Evolutionary conservation across 2,888 invertebrate genomes (phyloP), one percentile per base, ranked within the genome.

Genomic region (Drosophila yooni): DNA sequence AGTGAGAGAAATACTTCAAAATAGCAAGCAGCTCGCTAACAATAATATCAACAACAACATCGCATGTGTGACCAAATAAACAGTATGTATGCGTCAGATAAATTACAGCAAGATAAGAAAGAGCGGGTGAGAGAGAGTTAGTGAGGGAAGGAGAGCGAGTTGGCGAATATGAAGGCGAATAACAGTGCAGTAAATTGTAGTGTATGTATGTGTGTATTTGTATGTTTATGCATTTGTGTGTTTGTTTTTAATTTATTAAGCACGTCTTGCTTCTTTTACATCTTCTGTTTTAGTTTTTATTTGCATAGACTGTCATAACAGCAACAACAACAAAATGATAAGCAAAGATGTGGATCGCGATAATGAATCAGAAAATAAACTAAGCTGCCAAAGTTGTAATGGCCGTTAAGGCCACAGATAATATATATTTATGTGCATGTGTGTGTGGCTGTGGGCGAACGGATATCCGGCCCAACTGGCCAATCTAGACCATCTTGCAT

Each of bases 121-220:
- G 18, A 40, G 57, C 46, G 36, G 29, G 10, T 18, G 40, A 40
- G 11, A 31, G 21, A 25, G 10, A 34, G 13, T 10, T 10, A 33
- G 33, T 10, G 57, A 40, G 33, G 15, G 38, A 25, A 18, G 18
- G 21, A 52, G 29, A 56, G 34, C 40, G 57, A n/a, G 27, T 27
- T 27, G 25, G 29, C 46, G 51, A 11, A 50, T 56, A 61, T 67
- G 72, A 52, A 57, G 59, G 53, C 67, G 63, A 73, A 78, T 63
- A 88, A 81, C 81, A 83, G 89, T 89, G 87, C 88, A 61, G 71
- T 50, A 59, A 43, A 63, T 31, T 25, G 33, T 15, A 21, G 11
- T 29, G 1, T 3, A 27, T 56, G 34, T 46, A 40, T 75, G 15
- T 63, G 38, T 25, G 3, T 3, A 7, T 21, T 46, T 7, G 46